Evolutionary conservation across 1,140 invertebrate genomes (phyloP).

Genomic region (Trichogramma pretiosum): DNA sequence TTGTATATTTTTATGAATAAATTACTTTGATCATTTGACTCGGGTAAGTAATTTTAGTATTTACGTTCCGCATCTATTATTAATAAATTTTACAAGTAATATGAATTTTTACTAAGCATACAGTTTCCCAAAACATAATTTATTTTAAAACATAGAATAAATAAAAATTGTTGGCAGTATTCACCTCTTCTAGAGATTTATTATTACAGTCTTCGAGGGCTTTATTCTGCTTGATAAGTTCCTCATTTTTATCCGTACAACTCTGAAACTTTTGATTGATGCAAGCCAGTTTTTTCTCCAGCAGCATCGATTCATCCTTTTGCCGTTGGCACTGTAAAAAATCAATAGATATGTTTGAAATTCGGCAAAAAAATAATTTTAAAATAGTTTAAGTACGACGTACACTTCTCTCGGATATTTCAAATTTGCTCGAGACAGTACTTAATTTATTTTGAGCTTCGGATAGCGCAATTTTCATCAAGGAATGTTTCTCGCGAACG

Average conservation of each 20-base stretch:
- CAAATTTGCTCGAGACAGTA: conserved; percentile 19
- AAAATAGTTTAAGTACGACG: not conserved
- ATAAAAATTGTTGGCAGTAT: too few relatives aligned
- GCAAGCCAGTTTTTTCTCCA: conserved; percentile 4
- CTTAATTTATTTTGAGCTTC: conserved; percentile 22
- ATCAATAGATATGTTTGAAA: not conserved
- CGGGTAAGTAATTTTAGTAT: too few relatives aligned
- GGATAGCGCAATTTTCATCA: conserved; percentile 20
- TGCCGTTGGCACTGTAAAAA: conserved; percentile 1
- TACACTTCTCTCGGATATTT: conserved; percentile 12
- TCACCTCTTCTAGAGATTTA: conserved; percentile 31
- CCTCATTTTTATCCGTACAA: conserved; percentile 27
- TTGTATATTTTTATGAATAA: too few relatives aligned
- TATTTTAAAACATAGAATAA: too few relatives aligned
- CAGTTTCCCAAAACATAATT: not conserved
- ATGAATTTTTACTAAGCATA: not conserved
- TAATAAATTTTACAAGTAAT: conserved; percentile 1
- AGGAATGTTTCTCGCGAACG: conserved; percentile 17
- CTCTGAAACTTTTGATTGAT: conserved; percentile 26
- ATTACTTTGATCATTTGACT: too few relatives aligned
- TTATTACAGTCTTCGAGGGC: conserved; percentile 29
- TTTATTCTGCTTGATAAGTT: conserved; percentile 28
- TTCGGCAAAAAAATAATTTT: not conserved
- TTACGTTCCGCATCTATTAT: too few relatives aligned
- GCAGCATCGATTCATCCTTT: conserved; percentile 11